These are phyloP conservation scores for Chanos chanos DNA, from an alignment of 2,797 vertebrate genomes.

Conservation along the genomic window DNA sequence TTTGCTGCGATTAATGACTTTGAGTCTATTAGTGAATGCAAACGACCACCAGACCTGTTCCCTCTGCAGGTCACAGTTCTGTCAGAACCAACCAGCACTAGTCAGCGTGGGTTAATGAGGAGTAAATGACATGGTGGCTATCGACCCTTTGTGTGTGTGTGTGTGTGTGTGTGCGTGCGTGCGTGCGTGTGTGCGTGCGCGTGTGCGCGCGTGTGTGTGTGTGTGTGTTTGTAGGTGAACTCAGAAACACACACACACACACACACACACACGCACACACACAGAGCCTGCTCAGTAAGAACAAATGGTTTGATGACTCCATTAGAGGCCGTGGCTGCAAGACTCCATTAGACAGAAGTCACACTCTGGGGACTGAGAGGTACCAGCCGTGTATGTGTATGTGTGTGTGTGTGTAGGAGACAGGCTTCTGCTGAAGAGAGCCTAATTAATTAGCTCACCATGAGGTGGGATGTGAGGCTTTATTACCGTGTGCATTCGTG, in stretches of 20 bases:
- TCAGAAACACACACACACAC: slow-evolving; percentile 5
- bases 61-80: no score
- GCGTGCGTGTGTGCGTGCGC: no score
- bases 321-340: slow-evolving; percentile 49
- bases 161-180: no score
- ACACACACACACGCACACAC: neutral
- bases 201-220: no score
- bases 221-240: no score
- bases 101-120: no score
- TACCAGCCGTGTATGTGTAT: slow-evolving; percentile 16
- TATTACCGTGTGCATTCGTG: slow-evolving; percentile 26
- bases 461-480: slow-evolving; percentile 21
- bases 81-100: no score
- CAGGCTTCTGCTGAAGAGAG: slow-evolving; percentile 17
- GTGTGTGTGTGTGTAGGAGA: slow-evolving; percentile 16
- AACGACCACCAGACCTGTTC: no score
- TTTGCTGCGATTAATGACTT: no score
- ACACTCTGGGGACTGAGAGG: slow-evolving; percentile 2
- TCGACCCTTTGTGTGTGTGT: no score
- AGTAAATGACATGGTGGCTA: slow-evolving; percentile 14
- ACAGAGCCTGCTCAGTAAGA: slow-evolving; percentile 11
- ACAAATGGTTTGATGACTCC: slow-evolving; percentile 49
- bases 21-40: no score
- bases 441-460: slow-evolving; percentile 43
- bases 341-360: slow-evolving; percentile 56